phyloP scores from a whole-genome alignment of 2,113 vertebrate species.

The Solea senegalensis region DNA sequence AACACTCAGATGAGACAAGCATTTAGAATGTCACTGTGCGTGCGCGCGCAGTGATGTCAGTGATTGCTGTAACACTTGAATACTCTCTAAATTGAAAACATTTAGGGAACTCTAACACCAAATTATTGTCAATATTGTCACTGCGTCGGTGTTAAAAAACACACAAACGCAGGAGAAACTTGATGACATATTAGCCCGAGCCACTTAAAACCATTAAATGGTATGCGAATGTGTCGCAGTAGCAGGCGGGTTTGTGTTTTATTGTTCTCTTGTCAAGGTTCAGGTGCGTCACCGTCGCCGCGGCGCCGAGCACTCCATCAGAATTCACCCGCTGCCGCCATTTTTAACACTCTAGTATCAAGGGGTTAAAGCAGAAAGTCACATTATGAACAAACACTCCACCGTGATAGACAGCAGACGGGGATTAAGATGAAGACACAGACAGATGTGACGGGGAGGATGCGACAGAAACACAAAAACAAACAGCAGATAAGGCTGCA shows the following conservation, averaged over 20 bases:
- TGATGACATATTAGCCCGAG: background rate
- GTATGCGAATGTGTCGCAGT: too few species aligned
- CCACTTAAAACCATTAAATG: background rate
- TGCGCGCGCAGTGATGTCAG: constrained; percentile 2
- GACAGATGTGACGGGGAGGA: constrained; percentile 22
- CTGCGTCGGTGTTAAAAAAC: background rate
- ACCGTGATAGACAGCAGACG: constrained; percentile 25
- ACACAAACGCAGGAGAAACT: background rate
- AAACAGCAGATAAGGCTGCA: constrained; percentile 38
- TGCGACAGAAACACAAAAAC: constrained; percentile 18
- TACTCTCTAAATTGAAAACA: constrained; percentile 16
- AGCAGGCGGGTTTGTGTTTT: too few species aligned
- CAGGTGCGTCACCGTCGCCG: background rate
- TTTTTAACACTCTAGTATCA: background rate
- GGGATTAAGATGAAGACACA: constrained; percentile 43
- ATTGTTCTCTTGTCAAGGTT: background rate
- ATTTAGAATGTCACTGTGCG: constrained; percentile 54
- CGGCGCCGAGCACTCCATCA: background rate
- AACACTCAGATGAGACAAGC: constrained; percentile 56
- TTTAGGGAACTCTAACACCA: constrained; percentile 27
- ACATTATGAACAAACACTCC: constrained; percentile 20
- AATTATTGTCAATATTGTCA: constrained; percentile 46
- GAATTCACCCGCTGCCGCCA: background rate
- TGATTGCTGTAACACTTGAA: background rate
- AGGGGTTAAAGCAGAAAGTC: constrained; percentile 16